Base-by-base conservation (phyloP, 2,888 invertebrate genomes). In the Conchocele bisecta region DNA sequence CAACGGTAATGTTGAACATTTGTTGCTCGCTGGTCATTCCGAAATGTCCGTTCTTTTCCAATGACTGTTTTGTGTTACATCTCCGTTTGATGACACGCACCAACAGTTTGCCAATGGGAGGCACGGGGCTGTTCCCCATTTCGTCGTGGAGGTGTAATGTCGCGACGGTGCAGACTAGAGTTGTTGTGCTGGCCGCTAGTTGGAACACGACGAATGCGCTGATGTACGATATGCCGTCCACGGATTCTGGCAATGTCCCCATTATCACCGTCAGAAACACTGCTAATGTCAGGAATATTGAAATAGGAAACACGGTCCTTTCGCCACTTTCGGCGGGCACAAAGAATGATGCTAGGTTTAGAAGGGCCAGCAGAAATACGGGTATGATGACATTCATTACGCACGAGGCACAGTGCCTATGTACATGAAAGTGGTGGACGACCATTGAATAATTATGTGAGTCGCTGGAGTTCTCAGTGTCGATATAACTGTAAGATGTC, bases 301-400 rank as follows among this genome's bases (percentile, higher is more conserved):
- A 63, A n/a, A 72, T 63, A 9, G 72, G 67, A 46, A 63, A 72
- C 3, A 51, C 29, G 15, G 61, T 63, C 37, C 67, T 72, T 51
- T 72, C 67, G 6, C 72, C 72, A 29, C 72, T 67, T 46, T 63
- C 72, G 7, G 57, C 44, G 0, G 72, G 72, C 11, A 72, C 63
- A 17, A 72, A 72, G 26, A 63, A 72, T 2, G 72, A 22, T 1
- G 63, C n/a, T 29, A 72, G n/a, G 33, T 63, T 72, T 3, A 72
- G 31, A 11, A 35, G 20, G n/a, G 63, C 58, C 1, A 72, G 54
- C 20, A 72, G 17, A 20, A 66, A 17, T 22, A 67, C 63, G n/a
- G 72, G 72, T 15, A 72, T 3, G 5, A 72, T 63, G 3, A 48
- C 41, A 20, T 72, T 63, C 3, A 63, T 20, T n/a, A 72, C 24